A percentile compares a stretch with the other conserved stretches of the same genome.
phyloP scores from a whole-genome alignment of 2,888 invertebrate species.

The Desoria tigrina region DNA sequence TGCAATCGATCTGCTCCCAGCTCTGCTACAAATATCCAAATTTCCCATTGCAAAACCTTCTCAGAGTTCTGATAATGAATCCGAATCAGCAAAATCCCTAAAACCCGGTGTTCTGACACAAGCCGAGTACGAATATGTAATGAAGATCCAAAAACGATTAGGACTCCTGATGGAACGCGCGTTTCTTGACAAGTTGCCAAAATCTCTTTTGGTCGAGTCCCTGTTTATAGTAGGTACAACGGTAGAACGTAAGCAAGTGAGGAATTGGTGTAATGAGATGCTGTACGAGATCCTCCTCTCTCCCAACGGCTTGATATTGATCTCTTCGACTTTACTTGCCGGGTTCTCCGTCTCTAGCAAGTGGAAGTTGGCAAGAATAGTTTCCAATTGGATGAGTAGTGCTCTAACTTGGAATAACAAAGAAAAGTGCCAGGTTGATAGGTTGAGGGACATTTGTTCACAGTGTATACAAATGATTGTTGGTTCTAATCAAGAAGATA shows the following conservation, averaged over 20 bases:
- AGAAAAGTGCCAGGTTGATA: not conserved
- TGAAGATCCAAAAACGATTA: slow-evolving; percentile 28
- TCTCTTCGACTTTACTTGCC: slow-evolving; percentile 33
- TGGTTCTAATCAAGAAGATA: not conserved
- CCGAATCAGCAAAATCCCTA: not conserved
- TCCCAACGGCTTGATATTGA: slow-evolving; percentile 33
- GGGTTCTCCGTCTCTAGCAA: slow-evolving; percentile 28
- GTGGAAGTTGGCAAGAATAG: slow-evolving; percentile 38
- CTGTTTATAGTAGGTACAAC: slow-evolving; percentile 42
- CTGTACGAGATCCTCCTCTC: slow-evolving; percentile 32
- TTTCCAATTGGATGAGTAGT: slow-evolving; percentile 35
- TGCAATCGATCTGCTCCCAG: slow-evolving; percentile 66
- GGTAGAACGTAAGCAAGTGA: slow-evolving; percentile 39
- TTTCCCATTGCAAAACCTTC: slow-evolving; percentile 68
- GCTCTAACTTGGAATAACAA: not conserved
- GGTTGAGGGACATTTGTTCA: slow-evolving; percentile 2
- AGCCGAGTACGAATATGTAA: slow-evolving; percentile 33
- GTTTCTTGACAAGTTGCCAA: slow-evolving; percentile 27
- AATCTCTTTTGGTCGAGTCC: slow-evolving; percentile 34
- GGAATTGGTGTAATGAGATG: slow-evolving; percentile 34
- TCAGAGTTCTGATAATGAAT: slow-evolving; percentile 12
- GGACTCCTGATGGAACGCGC: slow-evolving; percentile 1
- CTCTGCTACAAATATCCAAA: slow-evolving; percentile 69
- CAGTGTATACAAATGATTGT: slow-evolving; percentile 16
- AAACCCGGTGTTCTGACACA: slow-evolving; percentile 16